Conservation (phyloP, 2,888 invertebrate genomes). For the Acleris sparsana region DNA sequence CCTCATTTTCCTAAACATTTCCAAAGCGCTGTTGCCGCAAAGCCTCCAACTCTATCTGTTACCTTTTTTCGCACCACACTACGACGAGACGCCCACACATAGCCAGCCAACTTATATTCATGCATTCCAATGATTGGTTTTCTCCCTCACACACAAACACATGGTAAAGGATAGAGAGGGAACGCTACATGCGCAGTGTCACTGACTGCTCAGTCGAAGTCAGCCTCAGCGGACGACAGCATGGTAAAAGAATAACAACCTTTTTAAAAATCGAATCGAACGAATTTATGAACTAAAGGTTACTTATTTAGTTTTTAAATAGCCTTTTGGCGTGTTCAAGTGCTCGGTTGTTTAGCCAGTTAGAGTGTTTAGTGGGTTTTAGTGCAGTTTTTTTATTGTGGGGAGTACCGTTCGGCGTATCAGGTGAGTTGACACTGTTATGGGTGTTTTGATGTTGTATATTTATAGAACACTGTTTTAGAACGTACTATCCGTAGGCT, state of each 20-base stretch:
- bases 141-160: conserved; percentile 51
- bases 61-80: conserved; percentile 51
- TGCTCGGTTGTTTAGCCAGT: conserved; percentile 23
- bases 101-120: conserved; percentile 60
- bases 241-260: conserved; percentile 35
- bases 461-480: conserved; percentile 4
- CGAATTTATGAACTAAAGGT: conserved; percentile 59
- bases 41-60: conserved; percentile 53
- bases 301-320: conserved; percentile 43
- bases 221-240: conserved; percentile 56
- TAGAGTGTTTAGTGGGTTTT: conserved; percentile 45
- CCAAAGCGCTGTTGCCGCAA: conserved; percentile 63
- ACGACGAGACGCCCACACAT: conserved; percentile 59
- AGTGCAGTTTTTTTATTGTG: conserved; percentile 38
- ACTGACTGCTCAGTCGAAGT: conserved; percentile 75
- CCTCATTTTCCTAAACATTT: conserved; percentile 72
- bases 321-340: conserved; percentile 47
- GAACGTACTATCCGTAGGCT: too few species aligned
- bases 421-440: conserved; percentile 63
- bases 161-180: conserved; percentile 54
- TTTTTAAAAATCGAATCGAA: conserved; percentile 54
- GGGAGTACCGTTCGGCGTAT: conserved; percentile 73
- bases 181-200: conserved; percentile 73
- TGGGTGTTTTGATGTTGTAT: conserved; percentile 23
- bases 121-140: conserved; percentile 65